These are phyloP conservation scores for Halcyon badia DNA, from an alignment of 2,797 vertebrate species.

Conservation along the genomic window DNA sequence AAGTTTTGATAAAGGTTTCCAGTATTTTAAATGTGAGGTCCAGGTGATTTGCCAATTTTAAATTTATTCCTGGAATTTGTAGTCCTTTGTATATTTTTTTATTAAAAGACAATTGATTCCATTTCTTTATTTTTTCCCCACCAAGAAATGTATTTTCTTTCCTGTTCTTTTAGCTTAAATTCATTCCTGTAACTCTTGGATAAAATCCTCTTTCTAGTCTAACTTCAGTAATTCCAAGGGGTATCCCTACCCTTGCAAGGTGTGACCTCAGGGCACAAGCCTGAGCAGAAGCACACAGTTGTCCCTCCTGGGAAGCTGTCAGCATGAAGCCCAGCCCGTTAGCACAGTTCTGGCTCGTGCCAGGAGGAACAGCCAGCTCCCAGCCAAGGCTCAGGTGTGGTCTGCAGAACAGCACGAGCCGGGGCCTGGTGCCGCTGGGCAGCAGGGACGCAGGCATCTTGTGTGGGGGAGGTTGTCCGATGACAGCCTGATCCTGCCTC, in stretches of 20 bases:
- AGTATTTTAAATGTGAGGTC: background rate
- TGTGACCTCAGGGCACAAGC: background rate
- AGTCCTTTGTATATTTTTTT: background rate
- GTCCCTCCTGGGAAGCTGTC: background rate
- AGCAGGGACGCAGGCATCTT: background rate
- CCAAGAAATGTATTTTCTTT: background rate
- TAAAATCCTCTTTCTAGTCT: background rate
- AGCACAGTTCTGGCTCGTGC: background rate
- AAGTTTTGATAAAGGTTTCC: background rate
- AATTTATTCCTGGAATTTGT: background rate
- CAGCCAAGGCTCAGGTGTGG: background rate
- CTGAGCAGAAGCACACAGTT: background rate
- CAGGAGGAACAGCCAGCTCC: background rate
- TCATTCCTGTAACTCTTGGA: background rate
- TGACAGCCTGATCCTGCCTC: background rate
- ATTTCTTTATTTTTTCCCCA: background rate
- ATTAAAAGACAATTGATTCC: background rate
- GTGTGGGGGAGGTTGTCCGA: background rate
- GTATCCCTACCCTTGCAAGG: background rate
- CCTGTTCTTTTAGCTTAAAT: background rate
- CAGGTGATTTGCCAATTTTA: slow-evolving; percentile 8
- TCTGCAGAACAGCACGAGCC: background rate
- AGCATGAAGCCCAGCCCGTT: background rate
- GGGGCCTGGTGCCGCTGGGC: rapidly evolving
- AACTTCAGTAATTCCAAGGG: background rate